Conservation (phyloP, 2,888 invertebrate genomes). For the Sminthurinus aureus region DNA sequence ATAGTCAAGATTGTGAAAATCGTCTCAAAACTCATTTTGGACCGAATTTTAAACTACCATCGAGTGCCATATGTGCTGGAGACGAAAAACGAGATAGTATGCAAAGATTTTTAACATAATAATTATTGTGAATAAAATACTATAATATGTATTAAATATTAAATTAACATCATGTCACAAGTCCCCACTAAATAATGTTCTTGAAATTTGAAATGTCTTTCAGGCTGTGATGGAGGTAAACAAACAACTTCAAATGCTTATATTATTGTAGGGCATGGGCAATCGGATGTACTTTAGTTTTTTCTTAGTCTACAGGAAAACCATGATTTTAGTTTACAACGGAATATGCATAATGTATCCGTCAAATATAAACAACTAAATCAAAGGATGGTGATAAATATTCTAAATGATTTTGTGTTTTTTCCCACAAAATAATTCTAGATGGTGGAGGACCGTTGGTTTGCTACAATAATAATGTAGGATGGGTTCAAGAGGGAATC, state of each 20-base stretch:
- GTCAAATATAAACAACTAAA: neutral
- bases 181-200: too few species aligned
- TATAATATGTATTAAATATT: too few species aligned
- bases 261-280: too few species aligned
- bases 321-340: too few species aligned
- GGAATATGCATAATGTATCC: neutral
- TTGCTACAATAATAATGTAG: slow-evolving; percentile 62
- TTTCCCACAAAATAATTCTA: neutral
- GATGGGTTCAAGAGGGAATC: slow-evolving; percentile 64
- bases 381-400: neutral
- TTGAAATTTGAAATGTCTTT: too few species aligned
- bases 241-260: too few species aligned
- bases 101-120: neutral
- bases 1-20: slow-evolving; percentile 62
- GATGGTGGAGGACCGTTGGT: slow-evolving; percentile 65
- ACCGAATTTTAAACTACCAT: slow-evolving; percentile 62
- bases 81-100: slow-evolving; percentile 63
- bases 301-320: too few species aligned
- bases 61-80: slow-evolving; percentile 64
- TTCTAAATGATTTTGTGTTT: neutral
- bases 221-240: neutral
- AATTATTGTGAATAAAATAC: neutral
- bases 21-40: slow-evolving; percentile 63
- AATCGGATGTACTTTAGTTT: too few species aligned
- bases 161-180: too few species aligned